Percentiles rank a stretch among this genome's conserved stretches.
Evolutionary conservation across 2,888 invertebrate species (phyloP).

Genomic region (Chalcosyrphus nemorum): DNA sequence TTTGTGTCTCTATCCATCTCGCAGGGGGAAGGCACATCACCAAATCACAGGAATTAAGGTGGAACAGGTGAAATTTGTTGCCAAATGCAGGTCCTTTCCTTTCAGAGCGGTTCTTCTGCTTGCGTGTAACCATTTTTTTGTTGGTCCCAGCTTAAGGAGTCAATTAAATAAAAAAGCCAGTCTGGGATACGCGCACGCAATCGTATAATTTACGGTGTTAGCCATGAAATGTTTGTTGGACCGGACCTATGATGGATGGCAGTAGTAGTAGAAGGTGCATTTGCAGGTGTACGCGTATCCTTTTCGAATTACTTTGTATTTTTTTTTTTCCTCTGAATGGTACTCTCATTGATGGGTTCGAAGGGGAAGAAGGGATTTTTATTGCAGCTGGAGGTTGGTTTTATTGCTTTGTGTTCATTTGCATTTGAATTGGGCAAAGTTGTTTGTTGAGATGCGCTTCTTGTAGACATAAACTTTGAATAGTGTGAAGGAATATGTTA

Average conservation of each 20-base stretch:
- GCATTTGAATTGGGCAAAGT: not conserved
- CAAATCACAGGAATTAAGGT: slow-evolving; percentile 69
- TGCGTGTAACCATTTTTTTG: slow-evolving; percentile 51
- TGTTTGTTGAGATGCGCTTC: no score
- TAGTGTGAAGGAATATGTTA: no score
- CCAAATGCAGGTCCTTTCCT: slow-evolving; percentile 44
- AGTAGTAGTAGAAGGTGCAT: slow-evolving; percentile 24
- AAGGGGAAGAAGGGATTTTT: slow-evolving; percentile 27
- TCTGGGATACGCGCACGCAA: slow-evolving; percentile 63
- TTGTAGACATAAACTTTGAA: no score
- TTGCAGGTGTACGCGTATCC: slow-evolving; percentile 59
- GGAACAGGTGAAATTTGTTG: slow-evolving; percentile 65
- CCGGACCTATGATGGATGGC: slow-evolving; percentile 56
- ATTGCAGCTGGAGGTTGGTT: slow-evolving; percentile 58
- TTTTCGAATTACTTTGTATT: slow-evolving; percentile 22
- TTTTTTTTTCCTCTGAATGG: slow-evolving; percentile 27
- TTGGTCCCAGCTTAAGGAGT: slow-evolving; percentile 23
- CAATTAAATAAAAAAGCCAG: slow-evolving; percentile 39
- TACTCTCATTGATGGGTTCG: slow-evolving; percentile 21
- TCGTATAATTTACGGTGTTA: slow-evolving; percentile 65
- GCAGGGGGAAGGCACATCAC: slow-evolving; percentile 31
- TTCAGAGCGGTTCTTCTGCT: slow-evolving; percentile 46
- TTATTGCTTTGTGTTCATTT: slow-evolving; percentile 13
- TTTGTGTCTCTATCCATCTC: slow-evolving; percentile 24
- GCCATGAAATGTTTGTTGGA: slow-evolving; percentile 61